phyloP scores from a whole-genome alignment of 2,113 vertebrate genomes.

The Xiphophorus maculatus region DNA sequence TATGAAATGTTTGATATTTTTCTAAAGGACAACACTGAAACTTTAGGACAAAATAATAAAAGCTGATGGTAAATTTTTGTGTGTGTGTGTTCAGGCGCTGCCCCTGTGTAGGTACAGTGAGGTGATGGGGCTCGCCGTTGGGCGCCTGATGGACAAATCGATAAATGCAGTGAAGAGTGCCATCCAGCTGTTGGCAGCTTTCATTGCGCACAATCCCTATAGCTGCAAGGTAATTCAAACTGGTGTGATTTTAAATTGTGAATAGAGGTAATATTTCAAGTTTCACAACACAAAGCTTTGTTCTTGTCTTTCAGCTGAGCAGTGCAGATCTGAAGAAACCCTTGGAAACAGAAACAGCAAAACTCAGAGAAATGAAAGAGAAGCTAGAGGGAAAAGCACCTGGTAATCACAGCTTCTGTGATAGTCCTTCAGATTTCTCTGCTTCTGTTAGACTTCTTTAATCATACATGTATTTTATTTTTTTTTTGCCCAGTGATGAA shows the following conservation, averaged over 20 bases:
- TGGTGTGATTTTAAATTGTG: not conserved
- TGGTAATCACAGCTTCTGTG: slow-evolving; percentile 55
- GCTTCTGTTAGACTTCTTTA: not conserved
- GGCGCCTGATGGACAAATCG: slow-evolving; percentile 90
- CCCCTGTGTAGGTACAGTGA: slow-evolving; percentile 88
- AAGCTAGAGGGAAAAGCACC: slow-evolving; percentile 47
- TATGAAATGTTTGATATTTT: not conserved
- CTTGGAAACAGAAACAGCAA: slow-evolving; percentile 87
- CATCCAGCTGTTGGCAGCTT: slow-evolving; percentile 90
- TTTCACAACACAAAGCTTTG: not conserved
- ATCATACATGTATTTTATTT: not conserved
- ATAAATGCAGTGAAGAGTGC: slow-evolving; percentile 93
- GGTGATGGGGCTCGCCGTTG: slow-evolving; percentile 89
- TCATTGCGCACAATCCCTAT: slow-evolving; percentile 96
- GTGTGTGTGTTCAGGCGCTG: slow-evolving; percentile 80
- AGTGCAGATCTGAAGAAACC: slow-evolving; percentile 85
- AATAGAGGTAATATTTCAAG: not conserved
- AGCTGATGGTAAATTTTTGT: not conserved
- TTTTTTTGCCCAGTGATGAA: slow-evolving; percentile 74
- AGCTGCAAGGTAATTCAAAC: slow-evolving; percentile 89
- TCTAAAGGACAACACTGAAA: not conserved
- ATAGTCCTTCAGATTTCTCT: not conserved
- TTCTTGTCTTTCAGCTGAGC: slow-evolving; percentile 81
- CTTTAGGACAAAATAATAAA: not conserved
- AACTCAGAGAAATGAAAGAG: slow-evolving; percentile 86